phyloP scores from a whole-genome alignment of 2,113 vertebrate species.

The Xenopus laevis region DNA sequence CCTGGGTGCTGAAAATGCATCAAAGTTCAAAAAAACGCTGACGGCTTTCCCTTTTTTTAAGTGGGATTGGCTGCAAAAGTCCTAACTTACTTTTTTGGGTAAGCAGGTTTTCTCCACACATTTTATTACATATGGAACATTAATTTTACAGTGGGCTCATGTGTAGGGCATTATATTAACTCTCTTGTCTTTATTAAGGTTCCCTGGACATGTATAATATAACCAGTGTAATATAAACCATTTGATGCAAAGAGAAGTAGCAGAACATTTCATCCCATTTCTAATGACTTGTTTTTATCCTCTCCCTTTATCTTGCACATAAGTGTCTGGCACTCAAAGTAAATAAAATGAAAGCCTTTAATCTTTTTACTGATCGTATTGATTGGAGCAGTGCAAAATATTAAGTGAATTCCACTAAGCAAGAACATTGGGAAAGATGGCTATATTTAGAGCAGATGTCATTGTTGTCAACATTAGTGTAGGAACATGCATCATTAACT shows the following conservation, averaged over 20 bases:
- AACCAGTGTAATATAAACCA: too few species aligned
- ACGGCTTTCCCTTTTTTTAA: too few species aligned
- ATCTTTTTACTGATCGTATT: slow-evolving; percentile 24
- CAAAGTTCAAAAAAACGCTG: too few species aligned
- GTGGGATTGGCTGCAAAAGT: too few species aligned
- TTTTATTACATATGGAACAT: too few species aligned
- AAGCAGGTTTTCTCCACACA: too few species aligned
- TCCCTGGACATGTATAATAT: too few species aligned
- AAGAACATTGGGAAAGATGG: not conserved
- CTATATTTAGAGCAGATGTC: slow-evolving; percentile 6
- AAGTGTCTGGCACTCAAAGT: slow-evolving; percentile 4
- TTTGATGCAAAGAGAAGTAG: not conserved
- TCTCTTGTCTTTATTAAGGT: too few species aligned
- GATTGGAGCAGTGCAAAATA: slow-evolving; percentile 30
- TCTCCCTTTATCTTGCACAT: not conserved
- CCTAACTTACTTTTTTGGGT: too few species aligned
- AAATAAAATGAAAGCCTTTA: slow-evolving; percentile 16
- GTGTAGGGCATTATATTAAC: too few species aligned
- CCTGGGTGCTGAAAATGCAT: too few species aligned
- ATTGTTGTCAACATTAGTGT: not conserved
- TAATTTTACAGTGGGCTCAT: too few species aligned
- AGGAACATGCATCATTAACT: slow-evolving; percentile 15
- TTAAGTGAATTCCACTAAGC: slow-evolving; percentile 11
- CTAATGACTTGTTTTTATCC: not conserved
- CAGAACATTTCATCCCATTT: slow-evolving; percentile 11